These are phyloP conservation scores for Mactra quadrangularis DNA, from an alignment of 1,140 invertebrate species.

Conservation along the genomic window DNA sequence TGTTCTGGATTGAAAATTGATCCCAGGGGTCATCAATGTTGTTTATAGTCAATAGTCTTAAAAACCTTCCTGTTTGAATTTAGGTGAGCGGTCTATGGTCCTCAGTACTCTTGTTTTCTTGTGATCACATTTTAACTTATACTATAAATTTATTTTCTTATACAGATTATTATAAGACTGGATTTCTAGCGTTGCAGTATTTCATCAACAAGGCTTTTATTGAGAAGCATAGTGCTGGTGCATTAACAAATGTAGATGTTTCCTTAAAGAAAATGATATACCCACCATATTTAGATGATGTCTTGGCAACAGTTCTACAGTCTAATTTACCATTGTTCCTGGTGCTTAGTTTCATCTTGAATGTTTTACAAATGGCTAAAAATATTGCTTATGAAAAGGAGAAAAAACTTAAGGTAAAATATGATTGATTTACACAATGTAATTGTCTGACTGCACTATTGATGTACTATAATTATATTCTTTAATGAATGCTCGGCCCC, in stretches of 20 bases:
- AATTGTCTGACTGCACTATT: too few relatives aligned
- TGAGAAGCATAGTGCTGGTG: slow-evolving; percentile 64
- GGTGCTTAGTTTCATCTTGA: slow-evolving; percentile 88
- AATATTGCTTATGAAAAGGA: slow-evolving; percentile 82
- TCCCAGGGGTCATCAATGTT: too few relatives aligned
- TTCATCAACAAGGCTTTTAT: slow-evolving; percentile 87
- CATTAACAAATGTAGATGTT: slow-evolving; percentile 61
- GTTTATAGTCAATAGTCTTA: too few relatives aligned
- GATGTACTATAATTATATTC: not conserved
- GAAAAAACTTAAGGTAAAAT: slow-evolving; percentile 81
- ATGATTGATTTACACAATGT: too few relatives aligned
- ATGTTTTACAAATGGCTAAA: slow-evolving; percentile 76
- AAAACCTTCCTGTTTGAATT: too few relatives aligned
- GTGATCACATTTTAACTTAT: too few relatives aligned
- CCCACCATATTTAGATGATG: slow-evolving; percentile 76
- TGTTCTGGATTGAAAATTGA: too few relatives aligned
- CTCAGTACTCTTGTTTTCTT: too few relatives aligned
- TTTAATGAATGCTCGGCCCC: too few relatives aligned
- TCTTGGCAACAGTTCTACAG: slow-evolving; percentile 66
- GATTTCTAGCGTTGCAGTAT: slow-evolving; percentile 89
- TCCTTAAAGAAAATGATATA: slow-evolving; percentile 84
- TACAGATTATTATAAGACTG: slow-evolving; percentile 88
- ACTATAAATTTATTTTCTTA: too few relatives aligned
- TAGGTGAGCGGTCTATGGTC: too few relatives aligned
- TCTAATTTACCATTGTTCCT: slow-evolving; percentile 83